phyloP scores from a whole-genome alignment of 2,113 vertebrate species.

The Abramis brama region DNA sequence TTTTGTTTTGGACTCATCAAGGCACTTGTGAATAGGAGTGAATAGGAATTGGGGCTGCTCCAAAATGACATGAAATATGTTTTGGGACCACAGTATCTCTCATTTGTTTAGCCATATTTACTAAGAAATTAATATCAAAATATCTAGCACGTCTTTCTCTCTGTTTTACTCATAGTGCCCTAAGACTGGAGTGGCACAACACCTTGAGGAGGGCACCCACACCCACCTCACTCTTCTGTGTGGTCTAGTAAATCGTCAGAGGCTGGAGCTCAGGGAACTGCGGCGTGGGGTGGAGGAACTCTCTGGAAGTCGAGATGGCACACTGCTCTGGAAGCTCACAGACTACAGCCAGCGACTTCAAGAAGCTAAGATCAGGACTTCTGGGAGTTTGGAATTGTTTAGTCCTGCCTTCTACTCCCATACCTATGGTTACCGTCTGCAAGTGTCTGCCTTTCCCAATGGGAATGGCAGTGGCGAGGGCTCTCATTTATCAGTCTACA shows the following conservation, averaged over 20 bases:
- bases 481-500: slow-evolving; percentile 93
- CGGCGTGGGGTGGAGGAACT: slow-evolving; percentile 93
- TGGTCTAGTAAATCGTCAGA: slow-evolving; percentile 89
- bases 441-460: slow-evolving; percentile 94
- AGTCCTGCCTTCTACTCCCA: slow-evolving; percentile 98
- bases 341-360: slow-evolving; percentile 92
- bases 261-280: slow-evolving; percentile 92
- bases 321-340: slow-evolving; percentile 93
- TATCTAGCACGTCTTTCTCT: background rate
- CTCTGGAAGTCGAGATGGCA: slow-evolving; percentile 89
- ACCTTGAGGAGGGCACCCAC: slow-evolving; percentile 92
- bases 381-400: slow-evolving; percentile 88
- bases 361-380: slow-evolving; percentile 90
- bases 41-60: background rate
- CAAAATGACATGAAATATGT: background rate
- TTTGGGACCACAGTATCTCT: background rate
- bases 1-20: too few species aligned
- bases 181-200: slow-evolving; percentile 89
- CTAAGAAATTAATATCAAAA: background rate
- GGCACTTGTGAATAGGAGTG: too few species aligned
- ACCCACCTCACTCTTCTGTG: slow-evolving; percentile 93
- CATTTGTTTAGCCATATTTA: background rate
- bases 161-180: slow-evolving; percentile 80
- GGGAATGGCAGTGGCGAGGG: slow-evolving; percentile 98
- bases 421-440: slow-evolving; percentile 95